Evolutionary conservation across 2,888 invertebrate genomes (phyloP).

Genomic region (Microdon myrmicae): DNA sequence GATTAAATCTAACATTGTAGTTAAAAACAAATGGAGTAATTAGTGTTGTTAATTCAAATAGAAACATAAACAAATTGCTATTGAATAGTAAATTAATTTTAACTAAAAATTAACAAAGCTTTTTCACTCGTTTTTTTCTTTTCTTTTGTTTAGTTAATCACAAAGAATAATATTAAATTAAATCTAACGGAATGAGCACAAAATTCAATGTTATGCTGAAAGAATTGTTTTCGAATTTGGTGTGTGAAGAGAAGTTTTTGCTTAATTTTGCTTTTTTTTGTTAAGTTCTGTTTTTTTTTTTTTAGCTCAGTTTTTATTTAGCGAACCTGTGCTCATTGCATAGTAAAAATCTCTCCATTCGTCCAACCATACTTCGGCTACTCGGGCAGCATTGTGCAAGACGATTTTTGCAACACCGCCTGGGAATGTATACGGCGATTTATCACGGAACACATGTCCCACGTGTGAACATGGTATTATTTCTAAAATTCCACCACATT

Average conservation of each 20-base stretch:
- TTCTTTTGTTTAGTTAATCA: constrained; percentile 44
- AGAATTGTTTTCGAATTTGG: constrained; percentile 35
- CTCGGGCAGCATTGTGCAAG: constrained; percentile 97
- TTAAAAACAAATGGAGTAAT: no score
- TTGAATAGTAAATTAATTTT: no score
- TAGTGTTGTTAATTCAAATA: no score
- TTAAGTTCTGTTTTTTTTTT: constrained; percentile 39
- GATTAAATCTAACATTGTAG: no score
- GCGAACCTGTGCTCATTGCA: constrained; percentile 97
- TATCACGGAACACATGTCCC: constrained; percentile 97
- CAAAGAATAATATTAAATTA: constrained; percentile 17
- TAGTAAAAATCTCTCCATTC: constrained; percentile 99
- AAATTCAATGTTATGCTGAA: constrained; percentile 56
- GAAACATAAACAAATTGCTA: no score
- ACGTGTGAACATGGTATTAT: constrained; percentile 96
- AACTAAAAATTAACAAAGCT: no score
- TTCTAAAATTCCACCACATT: constrained; percentile 95
- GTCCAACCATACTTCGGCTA: constrained; percentile 99
- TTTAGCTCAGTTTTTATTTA: constrained; percentile 26
- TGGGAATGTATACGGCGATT: constrained; percentile 98
- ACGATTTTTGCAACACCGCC: constrained; percentile 97
- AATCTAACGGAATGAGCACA: constrained; percentile 56
- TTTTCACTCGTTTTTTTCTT: constrained; percentile 8
- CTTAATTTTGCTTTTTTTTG: constrained; percentile 17
- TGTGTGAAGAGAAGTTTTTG: constrained; percentile 20